Base-by-base conservation (phyloP, 2,113 vertebrate species). In the Poeciliopsis prolifica region DNA sequence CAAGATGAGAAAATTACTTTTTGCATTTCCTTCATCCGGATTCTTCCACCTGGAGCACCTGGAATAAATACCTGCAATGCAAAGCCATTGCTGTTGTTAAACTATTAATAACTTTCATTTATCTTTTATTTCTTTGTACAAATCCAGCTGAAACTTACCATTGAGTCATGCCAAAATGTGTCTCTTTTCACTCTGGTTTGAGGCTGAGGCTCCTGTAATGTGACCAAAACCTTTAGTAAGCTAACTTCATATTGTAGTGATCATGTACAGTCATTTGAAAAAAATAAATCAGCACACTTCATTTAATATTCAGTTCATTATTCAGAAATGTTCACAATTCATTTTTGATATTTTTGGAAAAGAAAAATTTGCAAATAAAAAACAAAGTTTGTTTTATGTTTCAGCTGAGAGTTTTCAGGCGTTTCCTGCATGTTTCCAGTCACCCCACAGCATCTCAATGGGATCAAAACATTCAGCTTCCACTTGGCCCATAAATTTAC, bases 61-160 rank as follows among this genome's bases (percentile, higher is more conserved):
- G 94, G 93, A 92, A 94, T 90, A 72, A 83, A 87, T 0, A 31
- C 87, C 94, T 95, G 70, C 69, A 80, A 86, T 19, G 72, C n/a
- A 22, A 77, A 48, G 72, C 0, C 0, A 61, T 33, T 73, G 61
- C 10, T 28, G 5, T 37, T 51, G 19, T 15, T 44, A 3, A 48
- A n/a, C 8, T 14, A 29, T 8, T 24, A 54, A 11, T 9, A 33
- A 35, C 26, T 26, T 37, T 54, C 3, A 65, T 73, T 51, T 29
- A 61, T 37, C 14, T 8, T 31, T 24, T 8, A n/a, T 30, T 29
- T 64, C 5, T 31, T 19, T 66, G 64, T 28, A 42, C 10, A 74
- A 42, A 80, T 51, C 24, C 4, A 65, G n/a, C 14, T 42, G 30
- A 51, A 15, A 78, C 87, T 91, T 86, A 95, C 94, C 90, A 66